Conservation (phyloP, 1,140 invertebrate genomes). For the Panulirus ornatus region DNA sequence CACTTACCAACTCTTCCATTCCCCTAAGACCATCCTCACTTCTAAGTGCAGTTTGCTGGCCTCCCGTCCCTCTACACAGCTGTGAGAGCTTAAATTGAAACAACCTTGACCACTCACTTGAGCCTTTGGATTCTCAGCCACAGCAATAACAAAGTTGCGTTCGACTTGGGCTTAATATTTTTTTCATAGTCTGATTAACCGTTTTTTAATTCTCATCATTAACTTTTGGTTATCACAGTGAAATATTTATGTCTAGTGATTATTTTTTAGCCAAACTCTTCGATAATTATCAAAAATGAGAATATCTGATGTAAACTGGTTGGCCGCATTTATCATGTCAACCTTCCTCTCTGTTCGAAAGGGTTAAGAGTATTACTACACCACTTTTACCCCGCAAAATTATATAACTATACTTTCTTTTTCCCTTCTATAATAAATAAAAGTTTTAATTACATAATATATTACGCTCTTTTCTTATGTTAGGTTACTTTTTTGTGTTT, state of each 20-base stretch:
- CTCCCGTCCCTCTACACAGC: neutral
- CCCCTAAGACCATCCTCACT: neutral
- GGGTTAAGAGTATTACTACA: too few species aligned
- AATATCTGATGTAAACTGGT: too few species aligned
- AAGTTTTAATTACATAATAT: too few species aligned
- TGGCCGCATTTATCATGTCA: too few species aligned
- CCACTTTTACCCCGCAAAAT: too few species aligned
- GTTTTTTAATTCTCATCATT: neutral
- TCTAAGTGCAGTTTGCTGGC: neutral
- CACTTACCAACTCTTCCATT: neutral
- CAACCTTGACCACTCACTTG: slow-evolving; percentile 28
- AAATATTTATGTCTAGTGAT: neutral
- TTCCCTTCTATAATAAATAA: too few species aligned
- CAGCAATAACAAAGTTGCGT: slow-evolving; percentile 44
- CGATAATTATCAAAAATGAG: too few species aligned
- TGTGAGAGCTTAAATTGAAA: neutral
- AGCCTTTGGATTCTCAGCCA: neutral
- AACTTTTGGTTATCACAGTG: neutral
- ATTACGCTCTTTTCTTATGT: too few species aligned
- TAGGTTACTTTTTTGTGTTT: too few species aligned
- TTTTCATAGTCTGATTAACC: neutral
- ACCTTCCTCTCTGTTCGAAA: too few species aligned
- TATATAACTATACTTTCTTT: too few species aligned
- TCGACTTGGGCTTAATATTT: neutral
- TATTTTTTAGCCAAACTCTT: too few species aligned